Conservation (phyloP, 1,140 invertebrate genomes). For the Nomia melanderi region DNA sequence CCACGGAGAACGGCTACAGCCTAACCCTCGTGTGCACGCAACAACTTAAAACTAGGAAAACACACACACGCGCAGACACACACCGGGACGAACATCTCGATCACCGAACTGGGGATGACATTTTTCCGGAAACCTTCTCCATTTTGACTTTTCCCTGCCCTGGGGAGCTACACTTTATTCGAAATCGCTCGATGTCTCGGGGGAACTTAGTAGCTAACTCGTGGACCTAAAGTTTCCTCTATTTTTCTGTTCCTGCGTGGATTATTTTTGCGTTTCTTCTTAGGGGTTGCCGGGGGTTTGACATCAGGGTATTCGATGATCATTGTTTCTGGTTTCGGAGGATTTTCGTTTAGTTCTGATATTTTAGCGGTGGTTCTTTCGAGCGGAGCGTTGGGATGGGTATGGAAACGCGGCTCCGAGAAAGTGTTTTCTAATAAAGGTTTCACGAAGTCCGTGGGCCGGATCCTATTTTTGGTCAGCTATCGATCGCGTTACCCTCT, state of each 20-base stretch:
- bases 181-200: not conserved
- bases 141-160: not conserved
- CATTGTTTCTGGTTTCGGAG: too few relatives aligned
- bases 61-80: too few relatives aligned
- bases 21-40: slow-evolving; percentile 66
- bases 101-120: too few relatives aligned
- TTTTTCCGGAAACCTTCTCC: not conserved
- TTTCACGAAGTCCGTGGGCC: slow-evolving; percentile 30
- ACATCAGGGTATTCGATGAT: too few relatives aligned
- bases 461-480: slow-evolving; percentile 64
- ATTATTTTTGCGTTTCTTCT: too few relatives aligned
- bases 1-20: slow-evolving; percentile 53
- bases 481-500: slow-evolving; percentile 58
- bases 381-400: too few relatives aligned
- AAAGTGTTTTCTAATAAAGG: slow-evolving; percentile 22
- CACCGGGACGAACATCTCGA: too few relatives aligned
- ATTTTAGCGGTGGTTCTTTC: too few relatives aligned
- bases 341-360: too few relatives aligned
- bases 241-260: too few relatives aligned
- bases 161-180: not conserved
- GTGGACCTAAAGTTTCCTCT: too few relatives aligned
- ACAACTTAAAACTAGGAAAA: slow-evolving; percentile 54
- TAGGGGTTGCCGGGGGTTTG: too few relatives aligned
- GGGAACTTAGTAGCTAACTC: not conserved
- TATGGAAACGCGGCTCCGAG: not conserved